phyloP scores from a whole-genome alignment of 2,888 invertebrate genomes.

The Druceiella hillmani region DNA sequence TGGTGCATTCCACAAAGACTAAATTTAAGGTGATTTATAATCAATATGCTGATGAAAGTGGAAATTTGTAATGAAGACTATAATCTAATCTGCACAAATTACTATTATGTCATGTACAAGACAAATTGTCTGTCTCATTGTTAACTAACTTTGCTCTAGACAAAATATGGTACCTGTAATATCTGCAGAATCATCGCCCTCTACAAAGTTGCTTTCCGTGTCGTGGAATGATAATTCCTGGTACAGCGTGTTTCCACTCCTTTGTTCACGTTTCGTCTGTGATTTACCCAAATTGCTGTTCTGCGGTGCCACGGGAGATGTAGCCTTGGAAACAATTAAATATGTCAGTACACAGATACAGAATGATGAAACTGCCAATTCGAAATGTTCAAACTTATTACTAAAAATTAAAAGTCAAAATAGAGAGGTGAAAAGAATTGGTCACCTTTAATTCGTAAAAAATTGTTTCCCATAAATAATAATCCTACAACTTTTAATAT shows the following conservation, averaged over 20 bases:
- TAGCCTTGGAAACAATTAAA: slow-evolving; percentile 37
- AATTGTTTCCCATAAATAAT: slow-evolving; percentile 2
- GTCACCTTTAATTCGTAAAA: slow-evolving; percentile 10
- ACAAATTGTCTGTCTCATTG: no score
- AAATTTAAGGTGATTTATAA: no score
- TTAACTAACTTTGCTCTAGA: neutral
- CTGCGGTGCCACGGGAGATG: slow-evolving; percentile 46
- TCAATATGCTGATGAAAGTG: no score
- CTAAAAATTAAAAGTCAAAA: slow-evolving; percentile 3
- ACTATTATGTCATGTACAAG: no score
- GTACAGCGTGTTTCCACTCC: slow-evolving; percentile 86
- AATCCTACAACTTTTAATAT: no score
- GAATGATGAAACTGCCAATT: no score
- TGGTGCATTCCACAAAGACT: no score
- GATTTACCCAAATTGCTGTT: slow-evolving; percentile 35
- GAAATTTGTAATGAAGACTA: no score
- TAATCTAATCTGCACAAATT: no score
- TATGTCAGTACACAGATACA: no score
- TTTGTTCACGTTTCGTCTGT: slow-evolving; percentile 78
- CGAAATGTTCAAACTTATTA: slow-evolving; percentile 6
- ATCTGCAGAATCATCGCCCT: slow-evolving; percentile 70
- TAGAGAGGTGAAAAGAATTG: neutral
- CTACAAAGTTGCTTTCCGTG: slow-evolving; percentile 78
- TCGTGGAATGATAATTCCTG: slow-evolving; percentile 92
- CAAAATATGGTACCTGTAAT: slow-evolving; percentile 70